Conservation (phyloP, 2,113 vertebrate genomes). For the Dipodomys ordii region DNA sequence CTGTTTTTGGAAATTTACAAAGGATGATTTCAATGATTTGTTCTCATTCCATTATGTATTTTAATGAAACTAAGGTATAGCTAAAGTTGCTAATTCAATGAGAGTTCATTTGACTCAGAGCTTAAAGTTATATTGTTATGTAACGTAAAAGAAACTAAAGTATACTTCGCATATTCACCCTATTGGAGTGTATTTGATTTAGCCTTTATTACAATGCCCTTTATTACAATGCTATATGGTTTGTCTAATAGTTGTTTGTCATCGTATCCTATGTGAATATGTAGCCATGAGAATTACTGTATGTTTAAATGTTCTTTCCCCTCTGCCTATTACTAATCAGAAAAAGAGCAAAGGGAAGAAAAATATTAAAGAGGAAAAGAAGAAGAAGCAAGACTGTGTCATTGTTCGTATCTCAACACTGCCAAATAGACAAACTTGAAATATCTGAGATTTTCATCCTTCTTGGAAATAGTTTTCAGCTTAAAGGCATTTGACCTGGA, state of each 20-base stretch:
- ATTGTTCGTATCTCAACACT: conserved; percentile 69
- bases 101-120: neutral
- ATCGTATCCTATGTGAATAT: neutral
- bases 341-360: neutral
- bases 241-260: conserved; percentile 12
- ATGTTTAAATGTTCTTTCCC: conserved; percentile 19
- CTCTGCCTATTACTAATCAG: neutral
- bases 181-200: neutral
- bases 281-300: neutral
- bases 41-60: neutral
- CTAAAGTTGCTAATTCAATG: neutral
- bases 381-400: conserved; percentile 2
- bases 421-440: conserved; percentile 60
- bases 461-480: conserved; percentile 73
- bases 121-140: conserved; percentile 8
- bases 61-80: neutral
- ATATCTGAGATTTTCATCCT: conserved; percentile 74
- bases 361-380: neutral
- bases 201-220: neutral
- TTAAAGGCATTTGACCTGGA: conserved; percentile 78
- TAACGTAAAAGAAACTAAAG: neutral
- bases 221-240: neutral
- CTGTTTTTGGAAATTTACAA: neutral
- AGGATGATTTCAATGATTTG: neutral
- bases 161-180: neutral